phyloP scores from a whole-genome alignment of 2,888 invertebrate species.

The Xylota sylvarum region DNA sequence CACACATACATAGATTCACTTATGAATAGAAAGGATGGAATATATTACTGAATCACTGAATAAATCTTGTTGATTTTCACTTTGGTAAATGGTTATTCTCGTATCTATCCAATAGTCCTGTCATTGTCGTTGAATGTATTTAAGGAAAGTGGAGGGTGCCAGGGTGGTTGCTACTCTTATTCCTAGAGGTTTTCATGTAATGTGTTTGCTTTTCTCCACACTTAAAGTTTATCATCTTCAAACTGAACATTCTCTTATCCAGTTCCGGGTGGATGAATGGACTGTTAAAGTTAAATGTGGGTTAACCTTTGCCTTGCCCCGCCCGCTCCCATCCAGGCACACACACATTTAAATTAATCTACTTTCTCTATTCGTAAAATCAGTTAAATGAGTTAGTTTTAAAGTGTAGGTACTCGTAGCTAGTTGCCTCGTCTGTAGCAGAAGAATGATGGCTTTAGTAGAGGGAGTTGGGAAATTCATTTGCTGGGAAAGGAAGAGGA shows the following conservation, averaged over 20 bases:
- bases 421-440: constrained; percentile 18
- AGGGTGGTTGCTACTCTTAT: constrained; percentile 22
- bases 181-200: constrained; percentile 60
- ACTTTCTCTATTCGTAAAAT: constrained; percentile 19
- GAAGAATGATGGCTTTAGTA: constrained; percentile 5
- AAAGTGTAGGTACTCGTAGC: constrained; percentile 5
- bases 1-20: constrained; percentile 21
- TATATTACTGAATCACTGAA: constrained; percentile 75
- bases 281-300: constrained; percentile 66
- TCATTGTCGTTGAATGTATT: constrained; percentile 61
- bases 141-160: constrained; percentile 16
- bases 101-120: constrained; percentile 69
- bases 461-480: constrained; percentile 2
- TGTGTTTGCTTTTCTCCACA: constrained; percentile 74
- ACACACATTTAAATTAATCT: constrained; percentile 31
- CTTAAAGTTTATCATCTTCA: constrained; percentile 71
- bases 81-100: constrained; percentile 75
- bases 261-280: constrained; percentile 62
- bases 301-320: constrained; percentile 44
- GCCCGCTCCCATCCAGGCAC: constrained; percentile 21
- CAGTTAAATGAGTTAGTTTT: constrained; percentile 38
- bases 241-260: constrained; percentile 70
- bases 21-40: constrained; percentile 58
- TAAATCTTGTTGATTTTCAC: constrained; percentile 77
- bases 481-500: background rate